Conservation (phyloP, 1,140 invertebrate species). For the Portunus trituberculatus region DNA sequence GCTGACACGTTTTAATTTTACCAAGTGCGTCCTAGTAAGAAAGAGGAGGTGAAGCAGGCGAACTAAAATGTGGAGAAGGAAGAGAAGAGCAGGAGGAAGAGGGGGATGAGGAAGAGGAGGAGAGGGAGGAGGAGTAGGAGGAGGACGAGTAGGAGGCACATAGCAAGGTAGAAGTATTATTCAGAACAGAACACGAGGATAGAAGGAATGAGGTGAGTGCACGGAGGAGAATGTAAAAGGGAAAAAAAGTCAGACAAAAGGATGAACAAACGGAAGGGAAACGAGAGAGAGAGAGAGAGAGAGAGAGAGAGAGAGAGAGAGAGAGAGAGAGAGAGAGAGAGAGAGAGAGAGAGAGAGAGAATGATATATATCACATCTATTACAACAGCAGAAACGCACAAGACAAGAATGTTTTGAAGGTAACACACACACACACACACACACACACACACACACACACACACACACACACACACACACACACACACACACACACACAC, state of each 20-base stretch:
- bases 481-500: constrained; percentile 51
- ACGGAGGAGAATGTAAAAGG: neutral
- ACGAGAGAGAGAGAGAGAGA: neutral
- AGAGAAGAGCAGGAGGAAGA: too few species aligned
- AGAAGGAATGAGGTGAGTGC: neutral
- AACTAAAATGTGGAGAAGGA: neutral
- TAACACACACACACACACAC: neutral
- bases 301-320: neutral
- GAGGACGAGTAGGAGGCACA: constrained; percentile 27
- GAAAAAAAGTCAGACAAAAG: neutral
- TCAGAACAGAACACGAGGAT: neutral
- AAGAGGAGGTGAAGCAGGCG: neutral
- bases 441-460: constrained; percentile 17
- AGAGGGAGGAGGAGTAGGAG: neutral
- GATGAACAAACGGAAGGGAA: neutral
- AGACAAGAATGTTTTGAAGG: too few species aligned
- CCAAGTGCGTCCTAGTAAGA: neutral
- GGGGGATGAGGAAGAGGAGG: neutral
- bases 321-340: too few species aligned
- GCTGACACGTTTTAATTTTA: constrained; percentile 23
- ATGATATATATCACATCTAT: too few species aligned
- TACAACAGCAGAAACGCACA: too few species aligned
- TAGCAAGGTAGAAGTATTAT: neutral
- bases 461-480: constrained; percentile 48
- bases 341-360: too few species aligned